Percentiles rank a stretch among this genome's conserved stretches.
Conservation (phyloP, 2,113 vertebrate genomes). For the Trachemys scripta region DNA sequence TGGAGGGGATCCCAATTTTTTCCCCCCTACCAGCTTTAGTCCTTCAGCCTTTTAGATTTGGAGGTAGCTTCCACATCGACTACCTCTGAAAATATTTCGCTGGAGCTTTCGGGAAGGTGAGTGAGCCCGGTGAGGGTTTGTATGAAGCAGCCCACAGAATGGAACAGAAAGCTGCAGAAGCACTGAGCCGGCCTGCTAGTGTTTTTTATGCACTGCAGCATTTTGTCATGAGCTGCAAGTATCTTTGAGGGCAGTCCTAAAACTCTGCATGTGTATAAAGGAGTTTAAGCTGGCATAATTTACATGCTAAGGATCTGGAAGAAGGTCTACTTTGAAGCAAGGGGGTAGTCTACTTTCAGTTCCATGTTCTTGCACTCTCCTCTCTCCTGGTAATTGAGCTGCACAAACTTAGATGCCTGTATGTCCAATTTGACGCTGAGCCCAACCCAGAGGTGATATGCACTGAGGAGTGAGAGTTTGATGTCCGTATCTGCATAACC, state of each 20-base stretch:
- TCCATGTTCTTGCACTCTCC: not conserved
- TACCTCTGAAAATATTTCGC: not conserved
- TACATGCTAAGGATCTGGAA: not conserved
- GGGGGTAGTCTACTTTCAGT: not conserved
- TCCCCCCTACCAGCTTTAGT: accelerated
- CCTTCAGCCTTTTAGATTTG: not conserved
- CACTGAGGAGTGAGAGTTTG: not conserved
- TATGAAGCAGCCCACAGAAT: not conserved
- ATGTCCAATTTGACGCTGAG: not conserved
- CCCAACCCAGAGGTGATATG: not conserved
- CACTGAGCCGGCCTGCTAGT: not conserved
- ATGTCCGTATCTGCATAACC: not conserved
- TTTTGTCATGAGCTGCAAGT: not conserved
- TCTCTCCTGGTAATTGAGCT: not conserved
- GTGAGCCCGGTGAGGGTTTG: not conserved
- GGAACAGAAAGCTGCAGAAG: not conserved
- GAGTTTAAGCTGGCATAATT: not conserved
- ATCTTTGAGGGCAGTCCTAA: not conserved
- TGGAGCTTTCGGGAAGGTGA: not conserved
- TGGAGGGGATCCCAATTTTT: not conserved
- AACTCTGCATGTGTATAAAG: not conserved
- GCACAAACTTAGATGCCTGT: not conserved
- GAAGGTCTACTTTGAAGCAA: not conserved
- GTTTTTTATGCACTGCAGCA: not conserved
- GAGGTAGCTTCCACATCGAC: not conserved